These are phyloP conservation scores for Temnothorax nylanderi DNA, from an alignment of 1,140 invertebrate genomes.

Conservation along the genomic window DNA sequence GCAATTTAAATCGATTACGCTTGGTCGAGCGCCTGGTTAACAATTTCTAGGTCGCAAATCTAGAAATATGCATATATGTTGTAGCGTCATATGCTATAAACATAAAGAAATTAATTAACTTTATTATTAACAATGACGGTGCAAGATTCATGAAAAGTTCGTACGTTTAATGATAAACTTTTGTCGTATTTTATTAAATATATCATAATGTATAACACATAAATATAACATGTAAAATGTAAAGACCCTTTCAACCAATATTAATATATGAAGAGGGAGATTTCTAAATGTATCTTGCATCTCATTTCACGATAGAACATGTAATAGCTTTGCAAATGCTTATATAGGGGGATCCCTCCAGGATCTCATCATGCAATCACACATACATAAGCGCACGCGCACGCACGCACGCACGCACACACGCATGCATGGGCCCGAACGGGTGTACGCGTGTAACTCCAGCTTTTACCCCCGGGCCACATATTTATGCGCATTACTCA, in stretches of 20 bases:
- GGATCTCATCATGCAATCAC: neutral
- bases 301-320: neutral
- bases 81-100: neutral
- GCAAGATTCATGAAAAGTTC: neutral
- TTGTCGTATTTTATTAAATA: neutral
- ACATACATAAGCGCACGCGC: neutral
- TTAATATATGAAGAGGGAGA: neutral
- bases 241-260: neutral
- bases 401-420: neutral
- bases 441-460: slow-evolving; percentile 16
- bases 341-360: neutral
- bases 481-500: slow-evolving; percentile 73
- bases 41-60: neutral
- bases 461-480: slow-evolving; percentile 27
- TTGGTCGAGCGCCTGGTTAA: neutral
- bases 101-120: neutral
- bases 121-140: neutral
- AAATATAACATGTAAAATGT: too few relatives aligned
- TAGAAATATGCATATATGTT: neutral
- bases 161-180: neutral
- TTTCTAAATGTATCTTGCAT: neutral
- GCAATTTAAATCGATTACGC: neutral
- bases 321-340: neutral
- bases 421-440: neutral
- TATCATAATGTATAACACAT: neutral